Percentiles rank a stretch among this genome's conserved stretches.
These are phyloP conservation scores for Eira barbara DNA, from an alignment of 2,113 vertebrate genomes.

Conservation along the genomic window DNA sequence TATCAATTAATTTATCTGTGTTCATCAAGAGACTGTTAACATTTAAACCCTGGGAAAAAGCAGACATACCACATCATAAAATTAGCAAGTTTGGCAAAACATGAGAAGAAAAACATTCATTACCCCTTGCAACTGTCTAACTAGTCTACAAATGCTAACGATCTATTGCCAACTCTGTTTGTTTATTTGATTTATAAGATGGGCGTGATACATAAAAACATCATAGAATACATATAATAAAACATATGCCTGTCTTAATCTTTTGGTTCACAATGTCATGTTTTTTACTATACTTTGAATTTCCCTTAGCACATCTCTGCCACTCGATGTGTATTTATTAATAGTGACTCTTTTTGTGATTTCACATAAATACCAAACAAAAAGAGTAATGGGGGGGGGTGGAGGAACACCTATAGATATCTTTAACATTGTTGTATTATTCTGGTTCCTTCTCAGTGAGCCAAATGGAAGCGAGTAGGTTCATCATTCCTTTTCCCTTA, in stretches of 20 bases:
- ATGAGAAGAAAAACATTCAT: conserved; percentile 10
- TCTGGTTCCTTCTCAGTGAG: conserved; percentile 7
- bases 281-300: conserved; percentile 7
- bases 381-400: neutral
- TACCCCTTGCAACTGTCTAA: conserved; percentile 36
- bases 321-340: conserved; percentile 21
- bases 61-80: conserved; percentile 25
- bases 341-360: neutral
- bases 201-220: conserved; percentile 22
- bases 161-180: conserved; percentile 26
- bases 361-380: conserved; percentile 14
- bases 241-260: conserved; percentile 17
- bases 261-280: neutral
- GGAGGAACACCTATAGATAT: neutral
- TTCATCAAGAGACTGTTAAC: conserved; percentile 14
- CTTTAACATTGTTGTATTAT: neutral
- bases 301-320: conserved; percentile 22
- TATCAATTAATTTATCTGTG: conserved; percentile 41
- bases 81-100: conserved; percentile 55
- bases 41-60: conserved; percentile 34
- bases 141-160: conserved; percentile 39
- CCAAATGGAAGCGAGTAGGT: neutral
- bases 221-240: conserved; percentile 13
- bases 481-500: neutral
- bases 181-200: conserved; percentile 61